Percentiles rank a stretch among this genome's conserved stretches.
These are phyloP conservation scores for Patiria pectinifera DNA, from an alignment of 53 echinoderm and acorn worm species.

Conservation along the genomic window DNA sequence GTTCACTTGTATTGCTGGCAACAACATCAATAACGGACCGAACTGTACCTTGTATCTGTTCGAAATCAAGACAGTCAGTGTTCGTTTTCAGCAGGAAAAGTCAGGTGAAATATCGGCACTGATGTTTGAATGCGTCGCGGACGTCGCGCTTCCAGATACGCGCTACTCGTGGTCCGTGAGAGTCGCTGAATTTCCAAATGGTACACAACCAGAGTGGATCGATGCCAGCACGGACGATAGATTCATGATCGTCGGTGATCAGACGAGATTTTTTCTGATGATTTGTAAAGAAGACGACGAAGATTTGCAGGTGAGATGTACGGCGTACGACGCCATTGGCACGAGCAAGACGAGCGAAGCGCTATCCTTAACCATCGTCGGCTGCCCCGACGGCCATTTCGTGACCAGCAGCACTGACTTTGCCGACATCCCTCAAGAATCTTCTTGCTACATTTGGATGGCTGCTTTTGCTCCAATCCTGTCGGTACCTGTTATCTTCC, in stretches of 20 bases:
- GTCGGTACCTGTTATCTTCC: no score
- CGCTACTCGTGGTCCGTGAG: constrained; percentile 15
- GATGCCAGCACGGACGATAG: not conserved
- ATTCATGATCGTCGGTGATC: not conserved
- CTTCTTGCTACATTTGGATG: no score
- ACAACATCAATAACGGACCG: not conserved
- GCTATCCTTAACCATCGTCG: no score
- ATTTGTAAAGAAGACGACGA: not conserved
- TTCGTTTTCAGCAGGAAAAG: not conserved
- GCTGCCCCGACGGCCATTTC: no score
- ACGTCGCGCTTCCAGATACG: not conserved
- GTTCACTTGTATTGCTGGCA: constrained; percentile 34
- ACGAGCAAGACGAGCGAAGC: not conserved
- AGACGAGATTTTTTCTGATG: not conserved
- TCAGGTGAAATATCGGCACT: not conserved
- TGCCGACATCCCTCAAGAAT: no score
- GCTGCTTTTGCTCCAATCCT: no score
- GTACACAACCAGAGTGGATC: not conserved
- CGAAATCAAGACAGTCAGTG: not conserved
- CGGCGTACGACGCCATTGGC: not conserved
- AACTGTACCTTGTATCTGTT: not conserved
- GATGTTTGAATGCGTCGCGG: constrained; percentile 9
- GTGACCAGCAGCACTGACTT: no score
- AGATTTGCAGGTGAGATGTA: constrained; percentile 38
- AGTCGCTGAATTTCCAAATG: not conserved